Evolutionary conservation across 1,140 invertebrate genomes (phyloP).

Genomic region (Rhopalosiphum maidis): DNA sequence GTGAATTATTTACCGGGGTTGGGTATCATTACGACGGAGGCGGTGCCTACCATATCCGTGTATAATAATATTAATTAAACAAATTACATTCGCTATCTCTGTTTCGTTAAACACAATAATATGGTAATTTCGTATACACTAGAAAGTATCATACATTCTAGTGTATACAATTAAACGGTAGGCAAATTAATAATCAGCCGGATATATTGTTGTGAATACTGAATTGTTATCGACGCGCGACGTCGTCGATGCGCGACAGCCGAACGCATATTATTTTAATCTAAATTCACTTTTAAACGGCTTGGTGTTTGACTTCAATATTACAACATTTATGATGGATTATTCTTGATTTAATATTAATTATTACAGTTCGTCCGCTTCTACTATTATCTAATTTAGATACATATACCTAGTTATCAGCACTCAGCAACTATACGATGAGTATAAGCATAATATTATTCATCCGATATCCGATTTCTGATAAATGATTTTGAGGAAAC

Average conservation of each 20-base stretch:
- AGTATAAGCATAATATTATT: no score
- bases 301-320: background rate
- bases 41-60: background rate
- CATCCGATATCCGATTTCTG: background rate
- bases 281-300: constrained; percentile 9
- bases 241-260: background rate
- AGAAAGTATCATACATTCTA: background rate
- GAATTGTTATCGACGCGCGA: background rate
- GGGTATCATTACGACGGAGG: background rate
- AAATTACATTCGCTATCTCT: background rate
- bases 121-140: background rate
- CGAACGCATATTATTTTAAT: background rate
- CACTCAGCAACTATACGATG: background rate
- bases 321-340: background rate
- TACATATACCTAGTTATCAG: background rate
- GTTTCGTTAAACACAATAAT: constrained; percentile 11
- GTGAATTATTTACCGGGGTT: constrained; percentile 18
- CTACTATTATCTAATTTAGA: background rate
- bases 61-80: background rate
- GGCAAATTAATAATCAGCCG: background rate
- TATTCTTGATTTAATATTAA: background rate
- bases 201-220: background rate
- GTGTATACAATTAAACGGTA: background rate
- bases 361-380: background rate
- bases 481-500: background rate